A percentile compares a stretch with the other conserved stretches of the same genome.
Conservation (phyloP, 1,140 invertebrate species). For the Bombus sylvicola region DNA sequence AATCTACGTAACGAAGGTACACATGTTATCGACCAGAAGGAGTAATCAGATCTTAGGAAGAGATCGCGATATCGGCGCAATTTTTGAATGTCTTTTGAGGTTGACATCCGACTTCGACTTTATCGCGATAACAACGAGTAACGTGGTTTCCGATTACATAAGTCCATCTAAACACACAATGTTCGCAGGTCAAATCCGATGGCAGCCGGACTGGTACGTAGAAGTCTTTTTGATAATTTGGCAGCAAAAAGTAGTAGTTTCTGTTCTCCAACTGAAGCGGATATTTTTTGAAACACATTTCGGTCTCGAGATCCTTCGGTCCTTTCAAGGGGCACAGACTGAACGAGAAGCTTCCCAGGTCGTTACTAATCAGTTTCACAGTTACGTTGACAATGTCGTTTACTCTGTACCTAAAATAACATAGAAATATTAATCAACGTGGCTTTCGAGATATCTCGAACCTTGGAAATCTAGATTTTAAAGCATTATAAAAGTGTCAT, state of each 20-base stretch:
- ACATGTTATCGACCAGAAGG: too few species aligned
- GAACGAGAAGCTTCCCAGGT: constrained; percentile 86
- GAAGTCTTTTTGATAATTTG: constrained; percentile 43
- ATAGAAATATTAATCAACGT: not conserved
- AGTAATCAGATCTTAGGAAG: too few species aligned
- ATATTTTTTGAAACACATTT: constrained; percentile 86
- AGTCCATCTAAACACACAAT: constrained; percentile 88
- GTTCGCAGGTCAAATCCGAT: constrained; percentile 83
- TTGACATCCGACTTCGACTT: constrained; percentile 84
- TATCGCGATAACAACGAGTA: constrained; percentile 82
- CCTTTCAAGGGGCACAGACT: constrained; percentile 83
- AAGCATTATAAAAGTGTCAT: not conserved
- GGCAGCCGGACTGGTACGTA: constrained; percentile 81
- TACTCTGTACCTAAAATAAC: constrained; percentile 66
- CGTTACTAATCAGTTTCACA: constrained; percentile 84
- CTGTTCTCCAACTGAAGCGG: constrained; percentile 83
- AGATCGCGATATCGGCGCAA: constrained; percentile 87
- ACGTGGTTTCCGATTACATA: constrained; percentile 85
- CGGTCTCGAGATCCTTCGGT: constrained; percentile 82
- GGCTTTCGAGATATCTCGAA: constrained; percentile 30
- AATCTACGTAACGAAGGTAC: too few species aligned
- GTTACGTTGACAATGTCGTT: constrained; percentile 67
- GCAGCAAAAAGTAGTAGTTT: not conserved
- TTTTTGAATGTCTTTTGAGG: constrained; percentile 87
- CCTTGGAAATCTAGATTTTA: not conserved